phyloP scores from a whole-genome alignment of 2,888 invertebrate genomes.

The Hoplodrina ambigua region DNA sequence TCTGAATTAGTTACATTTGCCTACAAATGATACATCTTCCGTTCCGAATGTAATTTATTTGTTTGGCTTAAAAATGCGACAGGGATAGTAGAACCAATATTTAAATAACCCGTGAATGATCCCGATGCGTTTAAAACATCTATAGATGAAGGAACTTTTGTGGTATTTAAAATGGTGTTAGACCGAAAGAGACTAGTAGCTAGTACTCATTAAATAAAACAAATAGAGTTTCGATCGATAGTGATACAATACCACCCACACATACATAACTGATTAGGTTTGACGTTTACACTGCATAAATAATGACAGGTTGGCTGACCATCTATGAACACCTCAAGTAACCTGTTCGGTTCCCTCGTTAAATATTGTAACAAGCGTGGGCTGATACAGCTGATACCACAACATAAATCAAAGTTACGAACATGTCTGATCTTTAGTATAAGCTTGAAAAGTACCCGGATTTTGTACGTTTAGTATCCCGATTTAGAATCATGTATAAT shows the following conservation, averaged over 20 bases:
- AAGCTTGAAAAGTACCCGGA: constrained; percentile 5
- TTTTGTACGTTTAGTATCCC: constrained; percentile 1
- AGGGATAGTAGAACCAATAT: background rate
- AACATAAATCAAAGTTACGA: constrained; percentile 38
- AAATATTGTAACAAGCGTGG: constrained; percentile 42
- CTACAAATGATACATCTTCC: constrained; percentile 33
- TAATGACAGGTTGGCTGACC: constrained; percentile 29
- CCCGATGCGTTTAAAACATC: background rate
- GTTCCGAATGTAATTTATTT: constrained; percentile 19
- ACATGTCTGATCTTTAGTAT: constrained; percentile 13
- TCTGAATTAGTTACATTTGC: constrained; percentile 61
- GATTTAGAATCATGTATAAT: constrained; percentile 12
- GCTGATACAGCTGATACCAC: constrained; percentile 38
- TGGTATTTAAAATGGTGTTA: background rate
- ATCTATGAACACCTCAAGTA: constrained; percentile 36
- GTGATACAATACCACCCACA: constrained; percentile 10
- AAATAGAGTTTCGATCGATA: constrained; percentile 9
- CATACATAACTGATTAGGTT: constrained; percentile 25
- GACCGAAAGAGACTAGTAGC: background rate
- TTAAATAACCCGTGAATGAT: background rate
- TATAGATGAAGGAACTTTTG: background rate
- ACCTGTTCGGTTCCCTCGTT: constrained; percentile 32
- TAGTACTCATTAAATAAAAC: background rate
- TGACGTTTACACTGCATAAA: constrained; percentile 34
- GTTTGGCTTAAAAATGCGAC: constrained; percentile 1